phyloP scores from a whole-genome alignment of 2,797 vertebrate species.

The Tenualosa thibaudeaui region DNA sequence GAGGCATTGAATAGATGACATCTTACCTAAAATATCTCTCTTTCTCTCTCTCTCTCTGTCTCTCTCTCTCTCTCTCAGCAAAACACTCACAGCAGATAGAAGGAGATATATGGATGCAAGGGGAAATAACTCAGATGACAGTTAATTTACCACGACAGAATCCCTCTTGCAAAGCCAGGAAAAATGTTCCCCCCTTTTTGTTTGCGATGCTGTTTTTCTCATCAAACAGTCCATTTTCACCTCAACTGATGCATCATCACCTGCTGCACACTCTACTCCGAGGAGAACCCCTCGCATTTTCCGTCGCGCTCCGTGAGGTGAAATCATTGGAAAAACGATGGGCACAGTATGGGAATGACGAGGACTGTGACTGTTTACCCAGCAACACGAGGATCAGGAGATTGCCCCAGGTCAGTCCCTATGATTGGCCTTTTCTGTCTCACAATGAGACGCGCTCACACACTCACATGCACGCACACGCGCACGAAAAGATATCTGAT shows the following conservation, averaged over 20 bases:
- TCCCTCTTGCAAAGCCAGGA: not conserved
- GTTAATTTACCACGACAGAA: conserved; percentile 8
- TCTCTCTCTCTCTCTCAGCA: not conserved
- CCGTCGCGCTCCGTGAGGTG: not conserved
- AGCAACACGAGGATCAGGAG: not conserved
- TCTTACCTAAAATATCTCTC: not conserved
- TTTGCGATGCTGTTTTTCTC: conserved; percentile 23
- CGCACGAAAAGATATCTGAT: not conserved
- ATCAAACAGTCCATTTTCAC: conserved; percentile 25
- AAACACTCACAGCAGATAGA: not conserved
- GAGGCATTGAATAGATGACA: not conserved
- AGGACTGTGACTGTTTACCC: not conserved
- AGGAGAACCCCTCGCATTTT: not conserved
- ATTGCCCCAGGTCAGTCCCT: not conserved
- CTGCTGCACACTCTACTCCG: not conserved
- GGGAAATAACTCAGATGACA: conserved; percentile 17
- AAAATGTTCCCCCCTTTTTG: conserved; percentile 18
- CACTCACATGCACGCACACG: not conserved
- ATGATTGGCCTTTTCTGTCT: not conserved
- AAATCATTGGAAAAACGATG: conserved; percentile 8
- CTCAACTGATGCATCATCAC: conserved; percentile 22
- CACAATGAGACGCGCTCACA: not conserved
- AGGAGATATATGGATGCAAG: not conserved
- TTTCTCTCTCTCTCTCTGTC: not conserved
- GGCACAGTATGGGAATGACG: not conserved